Evolutionary conservation across 2,888 invertebrate genomes (phyloP), one percentile per base, ranked within the genome.

Genomic region (Phymatocera aterrima): DNA sequence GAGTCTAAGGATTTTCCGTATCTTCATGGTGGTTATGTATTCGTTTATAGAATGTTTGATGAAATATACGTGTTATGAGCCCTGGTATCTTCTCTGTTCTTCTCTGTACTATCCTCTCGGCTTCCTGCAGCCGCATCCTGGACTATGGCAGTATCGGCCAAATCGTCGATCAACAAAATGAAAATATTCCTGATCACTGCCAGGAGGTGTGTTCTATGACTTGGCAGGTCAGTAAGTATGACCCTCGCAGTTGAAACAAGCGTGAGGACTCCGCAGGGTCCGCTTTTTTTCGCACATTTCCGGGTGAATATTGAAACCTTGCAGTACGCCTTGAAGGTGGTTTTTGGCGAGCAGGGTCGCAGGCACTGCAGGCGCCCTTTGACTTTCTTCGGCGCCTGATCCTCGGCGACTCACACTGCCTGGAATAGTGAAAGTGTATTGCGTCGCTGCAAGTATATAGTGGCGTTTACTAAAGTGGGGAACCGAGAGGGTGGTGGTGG

Each of bases 401-500:
- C 51, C 72, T 34, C 40, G 46, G n/a, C 46, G 31, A 51, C 72
- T 48, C 48, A 72, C 72, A 72, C 72, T 51, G 12, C 51, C 18
- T 24, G 51, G 40, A 15, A 51, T 34, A 72, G 34, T 64, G 48
- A 77, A 46, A 65, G 64, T 77, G 65, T 68, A 28, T 70, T 37
- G 57, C 64, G 28, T 57, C 75, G 75, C 18, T 64, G 64, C 64
- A 46, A 65, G 64, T 77, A 34, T 57, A 24, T 70, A 28, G 18
- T 31, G 18, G 77, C n/a, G 60, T 81, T 79, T 78, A 79, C 78
- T 61, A 70, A 82, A 80, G 83, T 85, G 79, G 83, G 84, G 85
- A 84, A 82, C 79, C 79, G 78, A 61, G 72, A 34, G 74, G 78
- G 87, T 90, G 88, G 90, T 87, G 89, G 90, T 89, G 89, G 90